A percentile compares a stretch with the other conserved stretches of the same genome.
Conservation (phyloP, 2,888 invertebrate genomes). For the Polyommatus icarus region DNA sequence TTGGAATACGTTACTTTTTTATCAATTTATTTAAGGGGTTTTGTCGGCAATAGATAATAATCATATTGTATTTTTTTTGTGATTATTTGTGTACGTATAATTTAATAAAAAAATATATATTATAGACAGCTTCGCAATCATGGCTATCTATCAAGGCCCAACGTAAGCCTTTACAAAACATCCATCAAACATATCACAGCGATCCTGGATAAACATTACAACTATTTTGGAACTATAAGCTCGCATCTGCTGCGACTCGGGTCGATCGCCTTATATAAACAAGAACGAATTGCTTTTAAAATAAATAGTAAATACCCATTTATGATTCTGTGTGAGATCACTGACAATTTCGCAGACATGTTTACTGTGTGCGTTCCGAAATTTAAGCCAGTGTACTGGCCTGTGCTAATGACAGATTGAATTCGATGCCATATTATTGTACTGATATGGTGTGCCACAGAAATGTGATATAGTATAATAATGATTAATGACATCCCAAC, state of each 20-base stretch:
- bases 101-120: too few relatives aligned
- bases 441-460: background rate
- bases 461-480: background rate
- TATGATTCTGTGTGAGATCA: background rate
- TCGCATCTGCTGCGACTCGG: background rate
- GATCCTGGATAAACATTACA: background rate
- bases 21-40: too few relatives aligned
- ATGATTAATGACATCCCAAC: background rate
- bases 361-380: background rate
- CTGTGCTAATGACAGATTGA: background rate
- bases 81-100: too few relatives aligned
- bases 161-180: background rate
- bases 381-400: background rate
- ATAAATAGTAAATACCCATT: slow-evolving; percentile 21
- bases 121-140: background rate
- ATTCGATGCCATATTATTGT: too few relatives aligned
- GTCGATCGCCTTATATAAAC: background rate
- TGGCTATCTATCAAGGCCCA: too few relatives aligned
- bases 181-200: background rate
- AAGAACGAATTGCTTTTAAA: background rate
- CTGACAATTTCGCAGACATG: slow-evolving; percentile 2
- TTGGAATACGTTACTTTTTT: too few relatives aligned
- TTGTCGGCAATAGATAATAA: too few relatives aligned
- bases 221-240: slow-evolving; percentile 7
- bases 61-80: too few relatives aligned